Conservation (phyloP, 1,140 invertebrate genomes). For the Anthonomus grandis region DNA sequence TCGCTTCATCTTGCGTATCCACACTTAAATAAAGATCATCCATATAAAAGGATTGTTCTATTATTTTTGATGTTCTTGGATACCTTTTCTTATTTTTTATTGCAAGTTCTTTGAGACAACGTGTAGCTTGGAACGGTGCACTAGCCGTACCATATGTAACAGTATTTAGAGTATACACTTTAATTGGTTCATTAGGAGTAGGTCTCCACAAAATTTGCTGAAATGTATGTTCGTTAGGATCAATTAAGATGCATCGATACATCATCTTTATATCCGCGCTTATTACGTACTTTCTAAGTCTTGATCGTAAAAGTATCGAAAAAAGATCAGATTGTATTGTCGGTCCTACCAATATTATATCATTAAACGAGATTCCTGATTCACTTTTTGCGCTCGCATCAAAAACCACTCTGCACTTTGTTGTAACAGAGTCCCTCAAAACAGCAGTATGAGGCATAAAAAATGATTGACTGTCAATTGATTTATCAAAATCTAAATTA, state of each 20-base stretch:
- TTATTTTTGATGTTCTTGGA: slow-evolving; percentile 36
- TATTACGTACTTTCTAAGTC: slow-evolving; percentile 22
- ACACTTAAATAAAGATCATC: slow-evolving; percentile 46
- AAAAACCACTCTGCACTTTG: slow-evolving; percentile 44
- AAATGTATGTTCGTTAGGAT: slow-evolving; percentile 35
- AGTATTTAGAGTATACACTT: slow-evolving; percentile 38
- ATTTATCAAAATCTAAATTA: slow-evolving; percentile 2
- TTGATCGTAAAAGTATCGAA: slow-evolving; percentile 33
- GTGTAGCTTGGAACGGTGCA: slow-evolving; percentile 42
- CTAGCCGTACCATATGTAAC: slow-evolving; percentile 44
- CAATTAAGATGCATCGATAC: slow-evolving; percentile 49
- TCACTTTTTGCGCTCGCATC: slow-evolving; percentile 42
- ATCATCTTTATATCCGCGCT: slow-evolving; percentile 50
- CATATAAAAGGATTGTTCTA: slow-evolving; percentile 48
- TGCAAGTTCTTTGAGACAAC: slow-evolving; percentile 38
- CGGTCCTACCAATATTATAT: slow-evolving; percentile 20
- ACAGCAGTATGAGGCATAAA: slow-evolving; percentile 48
- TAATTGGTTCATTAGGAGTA: slow-evolving; percentile 23
- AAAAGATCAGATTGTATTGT: slow-evolving; percentile 32
- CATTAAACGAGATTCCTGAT: slow-evolving; percentile 47
- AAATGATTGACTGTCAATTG: slow-evolving; percentile 18
- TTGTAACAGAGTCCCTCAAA: slow-evolving; percentile 31
- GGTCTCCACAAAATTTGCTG: slow-evolving; percentile 48
- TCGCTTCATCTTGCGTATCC: slow-evolving; percentile 8
- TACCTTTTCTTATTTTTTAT: slow-evolving; percentile 34